Evolutionary conservation across 2,797 vertebrate genomes (phyloP), one percentile per base, ranked within the genome.

Genomic region (Kryptopterus vitreolus): DNA sequence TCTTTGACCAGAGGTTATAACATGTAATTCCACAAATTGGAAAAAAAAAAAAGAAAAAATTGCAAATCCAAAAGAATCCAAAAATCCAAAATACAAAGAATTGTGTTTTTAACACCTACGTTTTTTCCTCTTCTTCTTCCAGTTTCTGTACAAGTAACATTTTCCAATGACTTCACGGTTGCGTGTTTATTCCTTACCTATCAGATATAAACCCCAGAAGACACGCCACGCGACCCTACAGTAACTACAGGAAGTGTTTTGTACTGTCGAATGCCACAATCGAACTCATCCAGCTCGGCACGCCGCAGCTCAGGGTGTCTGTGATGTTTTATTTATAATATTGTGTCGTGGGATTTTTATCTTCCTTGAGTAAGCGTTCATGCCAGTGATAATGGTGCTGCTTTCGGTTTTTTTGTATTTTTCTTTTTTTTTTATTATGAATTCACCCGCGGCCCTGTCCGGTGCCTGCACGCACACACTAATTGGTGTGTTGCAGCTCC

Each of bases 401-500:
- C 89, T 91, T 91, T 90, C 87, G 88, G 89, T 91, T 92, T 92
- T 43, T n/a, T n/a, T n/a, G n/a, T n/a, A n/a, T n/a, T n/a, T n/a
- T n/a, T n/a, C n/a, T n/a, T n/a, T n/a, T n/a, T n/a, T n/a, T n/a
- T n/a, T n/a, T n/a, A n/a, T n/a, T 87, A 91, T 93, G 89, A 91
- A 92, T 92, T 92, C 89, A 88, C 89, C 87, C 88, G 84, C 85
- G 86, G 88, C 88, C 89, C 83, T 85, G 70, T 85, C 87, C 91
- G 86, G 89, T 82, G 78, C 86, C 88, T 86, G 79, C 85, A 88
- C 89, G 88, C 85, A 85, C 83, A 85, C 83, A 88, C 85, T 92
- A 93, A 93, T 93, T 94, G 92, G 91, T 90, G 90, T 85, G 89
- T 90, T 90, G 88, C 88, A 69, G 82, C 88, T 90, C 85, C 82